These are phyloP conservation scores for Harpalus rufipes DNA, from an alignment of 2,888 invertebrate species.

Conservation along the genomic window DNA sequence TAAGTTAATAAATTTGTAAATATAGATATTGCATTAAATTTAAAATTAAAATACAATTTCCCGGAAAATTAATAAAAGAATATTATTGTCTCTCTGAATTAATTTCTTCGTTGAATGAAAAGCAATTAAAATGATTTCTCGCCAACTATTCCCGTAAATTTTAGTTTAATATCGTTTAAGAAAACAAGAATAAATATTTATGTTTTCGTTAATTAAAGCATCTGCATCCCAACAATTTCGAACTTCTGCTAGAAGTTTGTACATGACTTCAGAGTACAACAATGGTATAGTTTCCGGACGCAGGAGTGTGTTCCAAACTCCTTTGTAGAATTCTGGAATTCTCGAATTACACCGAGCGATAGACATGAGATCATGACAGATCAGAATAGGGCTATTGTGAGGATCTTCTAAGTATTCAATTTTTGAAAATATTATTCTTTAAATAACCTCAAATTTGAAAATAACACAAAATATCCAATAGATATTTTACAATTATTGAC, in stretches of 20 bases:
- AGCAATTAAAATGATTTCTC: neutral
- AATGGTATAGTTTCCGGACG: neutral
- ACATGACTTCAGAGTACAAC: neutral
- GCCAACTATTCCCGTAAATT: neutral
- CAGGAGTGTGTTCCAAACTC: neutral
- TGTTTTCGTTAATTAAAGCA: slow-evolving; percentile 6
- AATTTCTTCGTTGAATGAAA: neutral
- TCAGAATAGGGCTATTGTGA: no score
- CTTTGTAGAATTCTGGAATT: neutral
- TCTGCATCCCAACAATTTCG: slow-evolving; percentile 6
- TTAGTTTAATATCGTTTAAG: slow-evolving; percentile 12
- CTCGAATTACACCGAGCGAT: no score
- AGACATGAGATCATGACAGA: no score
- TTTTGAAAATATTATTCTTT: no score
- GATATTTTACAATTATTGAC: no score
- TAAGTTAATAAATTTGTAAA: no score
- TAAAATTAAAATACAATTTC: no score
- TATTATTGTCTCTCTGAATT: neutral
- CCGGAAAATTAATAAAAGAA: neutral
- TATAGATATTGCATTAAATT: no score
- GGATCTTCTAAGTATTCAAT: no score
- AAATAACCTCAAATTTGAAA: no score
- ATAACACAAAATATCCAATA: no score
- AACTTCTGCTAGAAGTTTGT: neutral
- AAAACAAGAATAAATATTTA: slow-evolving; percentile 24